Evolutionary conservation across 2,797 vertebrate genomes (phyloP).

Genomic region (Phaenicophaeus curvirostris): DNA sequence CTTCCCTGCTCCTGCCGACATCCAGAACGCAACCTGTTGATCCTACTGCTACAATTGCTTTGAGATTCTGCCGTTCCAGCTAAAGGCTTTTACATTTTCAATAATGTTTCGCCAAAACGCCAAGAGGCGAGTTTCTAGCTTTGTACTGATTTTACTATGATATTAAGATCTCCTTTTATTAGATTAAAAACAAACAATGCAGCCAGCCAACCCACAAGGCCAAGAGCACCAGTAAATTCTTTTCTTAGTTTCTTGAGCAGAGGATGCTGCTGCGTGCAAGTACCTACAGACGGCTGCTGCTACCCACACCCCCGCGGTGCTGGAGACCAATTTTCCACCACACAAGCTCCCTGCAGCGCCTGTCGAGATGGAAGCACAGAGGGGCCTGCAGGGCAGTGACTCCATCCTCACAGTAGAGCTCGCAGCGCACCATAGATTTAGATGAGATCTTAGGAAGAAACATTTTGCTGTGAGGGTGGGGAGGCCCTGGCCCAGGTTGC

Average conservation of each 20-base stretch:
- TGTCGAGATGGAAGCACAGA: not conserved
- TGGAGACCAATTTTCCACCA: not conserved
- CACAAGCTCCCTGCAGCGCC: not conserved
- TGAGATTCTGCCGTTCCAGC: conserved; percentile 44
- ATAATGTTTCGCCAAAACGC: conserved; percentile 50
- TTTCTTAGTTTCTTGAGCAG: conserved; percentile 8
- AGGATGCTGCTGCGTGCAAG: not conserved
- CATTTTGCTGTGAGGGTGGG: too few species aligned
- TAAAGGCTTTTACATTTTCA: conserved; percentile 55
- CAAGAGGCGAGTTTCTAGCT: conserved; percentile 33
- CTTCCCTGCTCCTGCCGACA: not conserved
- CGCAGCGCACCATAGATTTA: fast-evolving
- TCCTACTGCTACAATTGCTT: conserved; percentile 20
- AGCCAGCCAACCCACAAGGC: conserved; percentile 62
- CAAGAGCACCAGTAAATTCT: conserved; percentile 44
- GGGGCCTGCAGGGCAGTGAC: not conserved
- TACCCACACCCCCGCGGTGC: not conserved
- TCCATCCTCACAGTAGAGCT: not conserved
- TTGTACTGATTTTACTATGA: conserved; percentile 53
- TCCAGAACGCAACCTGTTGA: conserved; percentile 16
- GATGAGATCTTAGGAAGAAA: too few species aligned
- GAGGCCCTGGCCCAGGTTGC: too few species aligned
- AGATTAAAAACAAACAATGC: conserved; percentile 66
- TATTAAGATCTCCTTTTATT: conserved; percentile 66
- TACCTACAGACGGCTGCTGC: not conserved